These are phyloP conservation scores for Drosophila eohydei DNA, from an alignment of 2,888 invertebrate genomes.

Conservation along the genomic window DNA sequence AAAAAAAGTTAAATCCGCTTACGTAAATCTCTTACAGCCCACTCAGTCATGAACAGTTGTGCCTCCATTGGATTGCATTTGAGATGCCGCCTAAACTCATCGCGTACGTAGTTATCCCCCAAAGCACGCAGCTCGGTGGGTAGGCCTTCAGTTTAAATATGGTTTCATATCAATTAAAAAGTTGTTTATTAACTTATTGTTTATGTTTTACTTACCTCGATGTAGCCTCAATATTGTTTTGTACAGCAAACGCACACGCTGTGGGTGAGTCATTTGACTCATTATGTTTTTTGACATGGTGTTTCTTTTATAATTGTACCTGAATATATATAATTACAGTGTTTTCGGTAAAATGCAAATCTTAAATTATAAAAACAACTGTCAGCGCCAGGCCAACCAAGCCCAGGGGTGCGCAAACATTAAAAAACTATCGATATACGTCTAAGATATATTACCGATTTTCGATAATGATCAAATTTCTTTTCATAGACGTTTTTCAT, in stretches of 20 bases:
- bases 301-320: constrained; percentile 7
- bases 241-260: constrained; percentile 90
- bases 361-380: constrained; percentile 14
- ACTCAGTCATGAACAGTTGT: constrained; percentile 92
- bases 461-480: neutral
- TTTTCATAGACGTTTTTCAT: fast-evolving
- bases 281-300: constrained; percentile 78
- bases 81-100: constrained; percentile 94
- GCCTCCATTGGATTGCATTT: constrained; percentile 89
- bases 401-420: constrained; percentile 22
- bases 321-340: neutral
- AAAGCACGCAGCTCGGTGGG: constrained; percentile 89
- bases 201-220: constrained; percentile 85
- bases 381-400: constrained; percentile 6
- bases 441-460: no score
- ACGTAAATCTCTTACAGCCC: constrained; percentile 88
- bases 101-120: constrained; percentile 91
- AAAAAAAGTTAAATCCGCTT: constrained; percentile 19
- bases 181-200: constrained; percentile 8
- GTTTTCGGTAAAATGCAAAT: constrained; percentile 9
- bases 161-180: neutral
- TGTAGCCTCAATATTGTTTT: constrained; percentile 92
- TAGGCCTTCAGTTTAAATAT: constrained; percentile 84
- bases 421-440: constrained; percentile 17
- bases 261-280: constrained; percentile 86